These are phyloP conservation scores for Auanema sp. DNA, from an alignment of 2,888 invertebrate genomes.

Conservation along the genomic window DNA sequence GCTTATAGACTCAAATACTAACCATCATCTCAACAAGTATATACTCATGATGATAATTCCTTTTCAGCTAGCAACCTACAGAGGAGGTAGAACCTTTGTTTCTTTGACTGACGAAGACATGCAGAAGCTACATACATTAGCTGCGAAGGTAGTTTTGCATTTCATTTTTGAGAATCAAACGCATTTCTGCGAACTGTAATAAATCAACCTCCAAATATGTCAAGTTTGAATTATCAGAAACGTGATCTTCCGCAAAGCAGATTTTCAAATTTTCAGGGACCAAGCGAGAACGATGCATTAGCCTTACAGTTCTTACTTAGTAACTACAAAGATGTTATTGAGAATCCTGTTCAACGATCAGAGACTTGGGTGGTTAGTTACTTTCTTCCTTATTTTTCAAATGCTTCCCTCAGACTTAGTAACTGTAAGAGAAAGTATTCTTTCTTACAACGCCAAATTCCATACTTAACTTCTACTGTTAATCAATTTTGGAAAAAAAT, in stretches of 20 bases:
- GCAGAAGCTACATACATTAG: slow-evolving; percentile 54
- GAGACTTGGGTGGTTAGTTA: slow-evolving; percentile 49
- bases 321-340: slow-evolving; percentile 54
- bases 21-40: too few species aligned
- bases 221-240: not conserved
- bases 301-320: slow-evolving; percentile 53
- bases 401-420: too few species aligned
- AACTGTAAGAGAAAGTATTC: too few species aligned
- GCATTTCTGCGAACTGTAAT: not conserved
- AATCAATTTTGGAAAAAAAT: not conserved
- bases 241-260: not conserved
- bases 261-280: slow-evolving; percentile 20
- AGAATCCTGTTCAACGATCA: slow-evolving; percentile 44
- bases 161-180: slow-evolving; percentile 2
- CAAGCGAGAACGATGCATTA: slow-evolving; percentile 37
- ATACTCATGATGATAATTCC: not conserved
- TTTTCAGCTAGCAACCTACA: slow-evolving; percentile 57
- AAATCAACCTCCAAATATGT: not conserved
- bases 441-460: too few species aligned
- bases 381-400: slow-evolving; percentile 5
- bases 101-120: slow-evolving; percentile 57
- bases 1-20: too few species aligned
- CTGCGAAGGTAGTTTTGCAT: slow-evolving; percentile 32
- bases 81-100: slow-evolving; percentile 57
- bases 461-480: not conserved